phyloP scores from a whole-genome alignment of 2,888 invertebrate genomes.

The Cistogaster globosa region DNA sequence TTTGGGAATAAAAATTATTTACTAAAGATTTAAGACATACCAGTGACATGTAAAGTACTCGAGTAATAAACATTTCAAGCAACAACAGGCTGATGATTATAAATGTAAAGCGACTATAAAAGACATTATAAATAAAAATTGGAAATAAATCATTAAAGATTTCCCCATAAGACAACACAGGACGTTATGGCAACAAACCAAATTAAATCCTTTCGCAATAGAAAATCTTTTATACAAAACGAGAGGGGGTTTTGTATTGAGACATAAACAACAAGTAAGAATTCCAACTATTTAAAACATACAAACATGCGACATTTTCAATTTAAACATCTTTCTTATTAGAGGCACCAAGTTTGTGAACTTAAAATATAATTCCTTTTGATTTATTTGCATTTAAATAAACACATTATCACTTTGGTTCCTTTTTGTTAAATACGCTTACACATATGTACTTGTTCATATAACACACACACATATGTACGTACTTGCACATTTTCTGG shows the following conservation, averaged over 20 bases:
- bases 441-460: not conserved
- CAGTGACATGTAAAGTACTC: conserved; percentile 62
- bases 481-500: not conserved
- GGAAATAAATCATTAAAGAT: conserved; percentile 81
- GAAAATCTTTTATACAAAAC: conserved; percentile 38
- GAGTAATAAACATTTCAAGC: conserved; percentile 58
- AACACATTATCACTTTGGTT: conserved; percentile 47
- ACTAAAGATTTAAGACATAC: conserved; percentile 61
- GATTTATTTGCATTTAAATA: conserved; percentile 78
- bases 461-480: not conserved
- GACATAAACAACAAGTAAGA: conserved; percentile 45
- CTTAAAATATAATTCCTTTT: conserved; percentile 77
- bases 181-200: conserved; percentile 37
- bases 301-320: conserved; percentile 57
- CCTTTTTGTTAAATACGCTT: not conserved
- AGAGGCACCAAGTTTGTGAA: conserved; percentile 47
- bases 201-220: conserved; percentile 69
- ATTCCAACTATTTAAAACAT: conserved; percentile 69
- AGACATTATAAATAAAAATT: conserved; percentile 72
- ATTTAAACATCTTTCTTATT: conserved; percentile 47
- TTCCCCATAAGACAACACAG: conserved; percentile 68
- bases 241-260: conserved; percentile 44
- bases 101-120: conserved; percentile 44
- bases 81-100: conserved; percentile 57
- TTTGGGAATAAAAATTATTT: conserved; percentile 68